Percentiles rank a stretch among this genome's conserved stretches.
These are phyloP conservation scores for Leptopilina boulardi DNA, from an alignment of 1,140 invertebrate species.

Conservation along the genomic window DNA sequence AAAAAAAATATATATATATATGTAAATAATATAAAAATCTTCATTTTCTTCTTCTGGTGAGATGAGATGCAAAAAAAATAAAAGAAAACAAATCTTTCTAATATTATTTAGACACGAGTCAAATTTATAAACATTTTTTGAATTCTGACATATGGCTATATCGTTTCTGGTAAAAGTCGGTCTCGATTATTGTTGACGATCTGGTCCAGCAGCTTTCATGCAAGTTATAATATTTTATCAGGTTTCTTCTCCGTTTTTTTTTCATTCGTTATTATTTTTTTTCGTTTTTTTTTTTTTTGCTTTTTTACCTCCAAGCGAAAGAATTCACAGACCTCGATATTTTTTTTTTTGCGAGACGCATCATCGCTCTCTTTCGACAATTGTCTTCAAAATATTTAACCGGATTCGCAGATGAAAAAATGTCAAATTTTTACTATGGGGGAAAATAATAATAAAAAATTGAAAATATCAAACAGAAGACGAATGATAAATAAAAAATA, in stretches of 20 bases:
- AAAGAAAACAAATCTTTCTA: not conserved
- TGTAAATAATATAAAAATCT: not conserved
- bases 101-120: not conserved
- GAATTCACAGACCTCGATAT: not conserved
- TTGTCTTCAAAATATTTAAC: too few relatives aligned
- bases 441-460: too few relatives aligned
- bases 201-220: conserved; percentile 27
- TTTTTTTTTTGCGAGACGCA: not conserved
- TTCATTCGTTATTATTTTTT: conserved; percentile 2
- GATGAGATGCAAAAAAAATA: not conserved
- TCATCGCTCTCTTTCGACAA: too few relatives aligned
- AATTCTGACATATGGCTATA: conserved; percentile 5
- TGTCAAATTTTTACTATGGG: too few relatives aligned
- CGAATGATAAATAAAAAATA: too few relatives aligned
- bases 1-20: not conserved
- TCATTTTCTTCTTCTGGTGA: not conserved
- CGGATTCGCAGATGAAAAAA: too few relatives aligned
- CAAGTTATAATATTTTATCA: conserved; percentile 23
- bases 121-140: conserved; percentile 6
- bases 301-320: not conserved
- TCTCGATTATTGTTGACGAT: conserved; percentile 17
- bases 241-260: conserved; percentile 2
- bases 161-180: conserved; percentile 23
- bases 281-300: not conserved
- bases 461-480: too few relatives aligned